phyloP scores from a whole-genome alignment of 2,888 invertebrate genomes.

The Meganola albula region DNA sequence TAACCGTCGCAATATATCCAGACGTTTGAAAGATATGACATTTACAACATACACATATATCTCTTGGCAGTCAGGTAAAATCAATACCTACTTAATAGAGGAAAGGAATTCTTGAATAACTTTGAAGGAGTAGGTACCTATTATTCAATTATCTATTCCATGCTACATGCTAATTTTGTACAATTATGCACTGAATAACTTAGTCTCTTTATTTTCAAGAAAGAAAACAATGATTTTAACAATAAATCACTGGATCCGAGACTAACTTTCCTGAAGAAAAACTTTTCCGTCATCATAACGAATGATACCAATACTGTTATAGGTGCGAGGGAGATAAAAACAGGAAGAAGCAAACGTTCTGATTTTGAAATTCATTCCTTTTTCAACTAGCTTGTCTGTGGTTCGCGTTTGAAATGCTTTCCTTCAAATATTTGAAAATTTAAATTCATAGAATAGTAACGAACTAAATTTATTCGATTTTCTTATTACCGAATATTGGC shows the following conservation, averaged over 20 bases:
- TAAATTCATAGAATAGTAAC: conserved; percentile 29
- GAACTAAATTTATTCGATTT: conserved; percentile 23
- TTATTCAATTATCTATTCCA: too few relatives aligned
- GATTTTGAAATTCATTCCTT: conserved; percentile 49
- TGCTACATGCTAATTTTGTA: too few relatives aligned
- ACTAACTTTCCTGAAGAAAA: conserved; percentile 53
- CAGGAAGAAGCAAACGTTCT: conserved; percentile 50
- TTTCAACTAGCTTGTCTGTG: conserved; percentile 35
- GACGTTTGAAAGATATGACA: too few relatives aligned
- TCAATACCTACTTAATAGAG: too few relatives aligned
- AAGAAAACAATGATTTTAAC: too few relatives aligned
- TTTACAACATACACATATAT: too few relatives aligned
- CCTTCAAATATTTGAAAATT: conserved; percentile 33
- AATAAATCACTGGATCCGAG: conserved; percentile 28
- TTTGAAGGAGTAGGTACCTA: too few relatives aligned
- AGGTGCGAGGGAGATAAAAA: conserved; percentile 49
- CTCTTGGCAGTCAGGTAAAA: too few relatives aligned
- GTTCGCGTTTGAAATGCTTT: conserved; percentile 40
- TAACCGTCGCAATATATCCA: too few relatives aligned
- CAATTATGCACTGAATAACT: too few relatives aligned
- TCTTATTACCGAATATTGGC: conserved; percentile 26
- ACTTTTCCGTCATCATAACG: conserved; percentile 47
- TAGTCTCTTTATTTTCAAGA: too few relatives aligned
- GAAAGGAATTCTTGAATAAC: too few relatives aligned
- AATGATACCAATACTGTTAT: conserved; percentile 32